phyloP scores from a whole-genome alignment of 2,113 vertebrate species.

The Saguinus midas region DNA sequence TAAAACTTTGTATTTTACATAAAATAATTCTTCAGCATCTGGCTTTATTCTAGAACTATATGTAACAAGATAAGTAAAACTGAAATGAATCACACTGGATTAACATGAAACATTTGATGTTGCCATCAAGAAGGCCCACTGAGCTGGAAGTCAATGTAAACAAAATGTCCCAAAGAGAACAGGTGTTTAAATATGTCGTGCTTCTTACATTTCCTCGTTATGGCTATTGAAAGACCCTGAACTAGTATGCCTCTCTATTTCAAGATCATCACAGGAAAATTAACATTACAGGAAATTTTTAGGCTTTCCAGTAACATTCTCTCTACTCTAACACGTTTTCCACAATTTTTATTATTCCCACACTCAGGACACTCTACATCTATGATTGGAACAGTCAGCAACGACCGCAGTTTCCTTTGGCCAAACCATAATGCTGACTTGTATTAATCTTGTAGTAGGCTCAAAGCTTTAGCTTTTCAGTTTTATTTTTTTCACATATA shows the following conservation, averaged over 20 bases:
- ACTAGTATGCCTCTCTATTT: background rate
- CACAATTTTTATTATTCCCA: background rate
- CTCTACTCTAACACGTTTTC: background rate
- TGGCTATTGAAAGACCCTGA: background rate
- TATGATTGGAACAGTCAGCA: background rate
- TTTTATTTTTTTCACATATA: background rate
- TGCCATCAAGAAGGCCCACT: background rate
- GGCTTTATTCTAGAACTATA: background rate
- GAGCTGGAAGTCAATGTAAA: background rate
- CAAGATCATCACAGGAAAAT: background rate
- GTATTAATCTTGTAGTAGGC: background rate
- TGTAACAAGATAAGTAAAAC: constrained; percentile 16
- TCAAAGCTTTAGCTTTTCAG: background rate
- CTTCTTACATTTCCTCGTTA: background rate
- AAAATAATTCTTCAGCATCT: constrained; percentile 25
- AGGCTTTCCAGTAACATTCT: too few relatives aligned
- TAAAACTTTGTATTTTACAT: background rate
- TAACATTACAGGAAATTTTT: background rate
- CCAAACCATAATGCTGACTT: background rate
- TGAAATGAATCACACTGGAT: background rate
- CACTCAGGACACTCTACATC: background rate
- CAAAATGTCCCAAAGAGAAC: background rate
- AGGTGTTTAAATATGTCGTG: background rate
- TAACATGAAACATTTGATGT: background rate
- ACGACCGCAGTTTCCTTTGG: background rate